Evolutionary conservation across 2,797 vertebrate genomes (phyloP).

Genomic region (Sebastes trivittatus): DNA sequence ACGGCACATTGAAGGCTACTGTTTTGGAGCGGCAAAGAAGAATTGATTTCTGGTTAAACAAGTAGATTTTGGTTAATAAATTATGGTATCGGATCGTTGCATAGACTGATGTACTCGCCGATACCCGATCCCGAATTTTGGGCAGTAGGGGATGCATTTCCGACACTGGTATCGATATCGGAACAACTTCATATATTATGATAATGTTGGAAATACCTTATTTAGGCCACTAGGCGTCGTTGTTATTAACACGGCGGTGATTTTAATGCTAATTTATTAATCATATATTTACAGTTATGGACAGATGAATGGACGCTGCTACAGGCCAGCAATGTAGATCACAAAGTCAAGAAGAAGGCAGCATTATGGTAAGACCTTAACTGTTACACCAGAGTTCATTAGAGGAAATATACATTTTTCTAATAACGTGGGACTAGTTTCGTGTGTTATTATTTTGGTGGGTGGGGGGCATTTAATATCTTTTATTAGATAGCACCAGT

Average conservation of each 20-base stretch:
- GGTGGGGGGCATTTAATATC: neutral
- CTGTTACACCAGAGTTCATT: neutral
- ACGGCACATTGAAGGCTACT: accelerated
- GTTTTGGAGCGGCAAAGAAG: too few relatives aligned
- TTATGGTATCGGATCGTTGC: too few relatives aligned
- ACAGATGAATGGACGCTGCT: slow-evolving; percentile 2
- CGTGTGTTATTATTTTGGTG: neutral
- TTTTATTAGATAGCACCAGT: neutral
- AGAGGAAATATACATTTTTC: neutral
- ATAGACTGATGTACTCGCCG: accelerated
- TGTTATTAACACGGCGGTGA: neutral
- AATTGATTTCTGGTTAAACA: too few relatives aligned
- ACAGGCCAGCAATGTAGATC: neutral
- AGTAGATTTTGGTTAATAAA: accelerated
- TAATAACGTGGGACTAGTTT: neutral
- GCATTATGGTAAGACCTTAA: neutral
- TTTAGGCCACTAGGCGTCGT: neutral
- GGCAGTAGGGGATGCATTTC: too few relatives aligned
- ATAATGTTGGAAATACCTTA: neutral
- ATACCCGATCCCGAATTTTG: too few relatives aligned
- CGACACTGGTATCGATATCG: too few relatives aligned
- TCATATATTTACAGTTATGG: neutral
- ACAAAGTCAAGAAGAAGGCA: neutral
- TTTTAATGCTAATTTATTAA: neutral
- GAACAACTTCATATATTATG: neutral